A percentile compares a stretch with the other conserved stretches of the same genome.
Evolutionary conservation across 2,888 invertebrate species (phyloP).

Genomic region (Merodon equestris): DNA sequence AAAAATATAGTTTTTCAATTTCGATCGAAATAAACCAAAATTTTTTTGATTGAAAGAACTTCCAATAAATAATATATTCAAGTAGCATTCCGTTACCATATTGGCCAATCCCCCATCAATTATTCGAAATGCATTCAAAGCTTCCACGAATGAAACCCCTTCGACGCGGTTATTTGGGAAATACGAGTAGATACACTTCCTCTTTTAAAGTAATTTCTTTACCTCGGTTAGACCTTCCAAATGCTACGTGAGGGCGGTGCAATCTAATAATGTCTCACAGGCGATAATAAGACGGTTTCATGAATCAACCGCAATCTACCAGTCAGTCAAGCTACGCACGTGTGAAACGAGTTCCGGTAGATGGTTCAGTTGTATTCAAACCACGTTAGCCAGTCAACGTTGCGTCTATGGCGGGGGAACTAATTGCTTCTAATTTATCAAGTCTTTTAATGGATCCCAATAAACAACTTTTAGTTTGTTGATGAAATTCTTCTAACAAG

Average conservation of each 20-base stretch:
- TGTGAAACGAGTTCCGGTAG: conserved; percentile 43
- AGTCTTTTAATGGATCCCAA: too few species aligned
- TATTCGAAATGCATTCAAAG: conserved; percentile 35
- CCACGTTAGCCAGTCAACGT: neutral
- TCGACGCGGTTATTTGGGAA: neutral
- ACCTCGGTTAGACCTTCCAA: conserved; percentile 20
- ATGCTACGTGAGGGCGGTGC: neutral
- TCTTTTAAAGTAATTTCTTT: conserved; percentile 7
- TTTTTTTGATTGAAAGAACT: too few species aligned
- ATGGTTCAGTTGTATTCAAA: neutral
- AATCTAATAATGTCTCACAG: neutral
- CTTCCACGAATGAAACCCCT: conserved; percentile 4
- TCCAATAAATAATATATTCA: conserved; percentile 30
- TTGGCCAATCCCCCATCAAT: conserved; percentile 11
- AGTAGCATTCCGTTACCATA: conserved; percentile 37
- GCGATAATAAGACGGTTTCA: conserved; percentile 25
- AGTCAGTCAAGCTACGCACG: conserved; percentile 21
- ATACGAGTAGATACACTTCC: conserved; percentile 22
- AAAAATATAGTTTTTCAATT: too few species aligned
- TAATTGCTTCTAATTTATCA: conserved; percentile 4
- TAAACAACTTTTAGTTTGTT: neutral
- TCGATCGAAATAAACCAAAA: too few species aligned
- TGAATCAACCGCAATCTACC: conserved; percentile 4
- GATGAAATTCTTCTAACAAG: neutral
- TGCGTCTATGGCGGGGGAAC: neutral